Percentiles rank a stretch among this genome's conserved stretches.
Evolutionary conservation across 2,888 invertebrate genomes (phyloP).

Genomic region (Bellardia bayeri): DNA sequence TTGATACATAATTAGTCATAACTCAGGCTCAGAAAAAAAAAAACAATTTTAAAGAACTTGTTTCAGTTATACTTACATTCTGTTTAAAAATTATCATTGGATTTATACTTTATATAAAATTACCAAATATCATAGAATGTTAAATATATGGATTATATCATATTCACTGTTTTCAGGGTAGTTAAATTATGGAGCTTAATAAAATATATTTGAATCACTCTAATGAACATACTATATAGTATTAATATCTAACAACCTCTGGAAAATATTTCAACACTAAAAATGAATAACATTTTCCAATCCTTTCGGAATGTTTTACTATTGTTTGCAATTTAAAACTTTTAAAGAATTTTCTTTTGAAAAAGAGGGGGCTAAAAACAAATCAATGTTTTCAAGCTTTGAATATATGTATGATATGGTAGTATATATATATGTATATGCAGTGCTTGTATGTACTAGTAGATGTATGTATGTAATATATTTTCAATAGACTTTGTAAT

Average conservation of each 20-base stretch:
- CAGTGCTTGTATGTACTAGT: background rate
- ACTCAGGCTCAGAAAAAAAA: too few species aligned
- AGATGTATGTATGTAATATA: background rate
- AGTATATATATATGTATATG: background rate
- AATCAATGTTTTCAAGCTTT: constrained; percentile 15
- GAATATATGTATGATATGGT: background rate
- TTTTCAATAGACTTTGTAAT: constrained; percentile 35
- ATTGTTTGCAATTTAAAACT: constrained; percentile 22
- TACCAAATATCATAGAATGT: too few species aligned
- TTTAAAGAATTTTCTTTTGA: background rate
- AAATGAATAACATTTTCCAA: background rate
- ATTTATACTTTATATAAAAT: too few species aligned
- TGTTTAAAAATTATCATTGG: too few species aligned
- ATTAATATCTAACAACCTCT: background rate
- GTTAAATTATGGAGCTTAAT: too few species aligned
- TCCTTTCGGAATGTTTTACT: background rate
- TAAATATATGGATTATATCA: too few species aligned
- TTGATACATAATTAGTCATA: too few species aligned
- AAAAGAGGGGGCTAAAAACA: background rate
- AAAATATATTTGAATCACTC: too few species aligned
- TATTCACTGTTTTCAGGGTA: too few species aligned
- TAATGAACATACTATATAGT: too few species aligned
- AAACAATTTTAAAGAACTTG: too few species aligned
- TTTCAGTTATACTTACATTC: too few species aligned
- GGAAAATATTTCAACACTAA: background rate